A percentile compares a stretch with the other conserved stretches of the same genome.
These are phyloP conservation scores for Palaemon carinicauda DNA, from an alignment of 1,140 invertebrate species.

Conservation along the genomic window DNA sequence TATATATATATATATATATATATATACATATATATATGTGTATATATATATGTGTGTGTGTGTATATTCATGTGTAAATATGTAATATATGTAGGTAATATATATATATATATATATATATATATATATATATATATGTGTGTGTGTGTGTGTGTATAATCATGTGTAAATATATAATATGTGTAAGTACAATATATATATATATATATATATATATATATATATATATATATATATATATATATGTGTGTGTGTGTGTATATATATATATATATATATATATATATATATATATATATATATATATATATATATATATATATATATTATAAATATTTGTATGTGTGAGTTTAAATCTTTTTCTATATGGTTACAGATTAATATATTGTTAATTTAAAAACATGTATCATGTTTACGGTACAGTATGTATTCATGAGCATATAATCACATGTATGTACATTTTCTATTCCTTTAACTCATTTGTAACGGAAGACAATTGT, in stretches of 20 bases:
- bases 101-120: no score
- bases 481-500: neutral
- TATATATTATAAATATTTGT: neutral
- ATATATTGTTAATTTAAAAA: neutral
- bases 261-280: neutral
- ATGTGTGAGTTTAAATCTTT: neutral
- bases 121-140: no score
- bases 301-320: neutral
- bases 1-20: conserved; percentile 1
- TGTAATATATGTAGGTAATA: neutral
- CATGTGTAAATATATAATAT: conserved; percentile 1
- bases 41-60: conserved; percentile 11
- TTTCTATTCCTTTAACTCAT: no score
- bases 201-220: conserved; percentile 22
- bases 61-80: conserved; percentile 9
- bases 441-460: no score
- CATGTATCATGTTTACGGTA: no score
- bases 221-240: conserved; percentile 18
- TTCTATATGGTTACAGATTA: neutral
- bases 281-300: neutral
- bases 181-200: conserved; percentile 10
- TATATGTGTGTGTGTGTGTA: neutral
- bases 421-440: no score
- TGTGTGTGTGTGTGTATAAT: neutral
- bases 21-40: neutral